These are phyloP conservation scores for Osmoderma eremita DNA, from an alignment of 2,888 invertebrate species.

Conservation along the genomic window DNA sequence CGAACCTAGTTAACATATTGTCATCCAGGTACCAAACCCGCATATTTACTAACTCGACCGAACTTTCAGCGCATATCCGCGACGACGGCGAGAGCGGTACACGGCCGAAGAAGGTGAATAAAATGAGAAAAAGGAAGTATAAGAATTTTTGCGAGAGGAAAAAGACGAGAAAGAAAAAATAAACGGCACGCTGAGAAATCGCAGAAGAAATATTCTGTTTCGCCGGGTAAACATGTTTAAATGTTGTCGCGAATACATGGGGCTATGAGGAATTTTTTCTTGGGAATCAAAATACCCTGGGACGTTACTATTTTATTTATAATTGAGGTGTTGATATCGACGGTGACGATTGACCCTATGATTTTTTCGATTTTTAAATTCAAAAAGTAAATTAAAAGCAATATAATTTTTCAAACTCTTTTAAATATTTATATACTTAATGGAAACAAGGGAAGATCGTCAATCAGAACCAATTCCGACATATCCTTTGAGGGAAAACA, in stretches of 20 bases:
- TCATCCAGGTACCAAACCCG: constrained; percentile 58
- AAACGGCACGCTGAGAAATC: constrained; percentile 15
- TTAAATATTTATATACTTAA: too few relatives aligned
- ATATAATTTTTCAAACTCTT: too few relatives aligned
- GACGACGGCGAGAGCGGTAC: constrained; percentile 10
- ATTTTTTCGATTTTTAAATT: too few relatives aligned
- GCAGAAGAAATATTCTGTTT: constrained; percentile 20
- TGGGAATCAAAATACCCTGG: too few relatives aligned
- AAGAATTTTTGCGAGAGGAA: constrained; percentile 20
- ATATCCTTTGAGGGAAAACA: too few relatives aligned
- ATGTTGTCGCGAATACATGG: constrained; percentile 40
- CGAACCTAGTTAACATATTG: constrained; percentile 62
- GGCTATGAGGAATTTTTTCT: too few relatives aligned
- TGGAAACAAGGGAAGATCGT: not conserved
- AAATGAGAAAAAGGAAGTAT: constrained; percentile 19
- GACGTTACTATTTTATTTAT: too few relatives aligned
- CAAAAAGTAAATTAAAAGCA: too few relatives aligned
- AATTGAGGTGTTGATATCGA: too few relatives aligned
- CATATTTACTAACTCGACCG: constrained; percentile 60
- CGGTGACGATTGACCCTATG: too few relatives aligned
- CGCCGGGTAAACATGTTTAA: constrained; percentile 45
- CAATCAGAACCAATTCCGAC: too few relatives aligned
- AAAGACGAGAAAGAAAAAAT: constrained; percentile 12
- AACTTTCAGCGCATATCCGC: constrained; percentile 43
- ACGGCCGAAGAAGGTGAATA: constrained; percentile 6